These are phyloP conservation scores for Latheticus oryzae DNA, from an alignment of 2,888 invertebrate species.

Conservation along the genomic window DNA sequence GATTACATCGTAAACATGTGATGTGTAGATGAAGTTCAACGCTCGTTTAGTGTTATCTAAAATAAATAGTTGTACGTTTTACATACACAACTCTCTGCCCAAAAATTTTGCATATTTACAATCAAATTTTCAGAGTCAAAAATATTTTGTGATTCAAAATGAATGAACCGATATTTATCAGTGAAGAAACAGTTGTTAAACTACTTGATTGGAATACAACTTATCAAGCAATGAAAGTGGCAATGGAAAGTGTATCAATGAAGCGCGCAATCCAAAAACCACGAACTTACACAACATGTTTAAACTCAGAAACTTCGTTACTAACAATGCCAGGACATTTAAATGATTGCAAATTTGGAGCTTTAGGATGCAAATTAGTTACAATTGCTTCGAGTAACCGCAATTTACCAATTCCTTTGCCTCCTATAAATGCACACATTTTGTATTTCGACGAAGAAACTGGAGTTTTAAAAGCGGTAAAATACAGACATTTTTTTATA, in stretches of 20 bases:
- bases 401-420: conserved; percentile 57
- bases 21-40: too few species aligned
- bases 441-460: conserved; percentile 64
- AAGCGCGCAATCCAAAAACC: conserved; percentile 58
- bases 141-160: too few species aligned
- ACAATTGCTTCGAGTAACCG: conserved; percentile 64
- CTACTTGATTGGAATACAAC: conserved; percentile 64
- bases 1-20: too few species aligned
- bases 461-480: conserved; percentile 65
- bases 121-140: too few species aligned
- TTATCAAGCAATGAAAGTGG: conserved; percentile 63
- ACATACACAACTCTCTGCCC: too few species aligned
- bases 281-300: conserved; percentile 56
- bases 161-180: conserved; percentile 50
- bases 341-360: conserved; percentile 53
- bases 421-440: conserved; percentile 66
- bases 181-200: conserved; percentile 59
- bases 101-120: too few species aligned
- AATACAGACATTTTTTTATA: too few species aligned
- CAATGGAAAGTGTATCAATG: conserved; percentile 60
- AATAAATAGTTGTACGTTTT: too few species aligned
- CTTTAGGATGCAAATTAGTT: conserved; percentile 68
- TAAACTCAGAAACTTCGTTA: conserved; percentile 51
- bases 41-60: too few species aligned
- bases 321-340: conserved; percentile 67